Conservation (phyloP, 2,888 invertebrate species). For the Clepsis dumicolana region DNA sequence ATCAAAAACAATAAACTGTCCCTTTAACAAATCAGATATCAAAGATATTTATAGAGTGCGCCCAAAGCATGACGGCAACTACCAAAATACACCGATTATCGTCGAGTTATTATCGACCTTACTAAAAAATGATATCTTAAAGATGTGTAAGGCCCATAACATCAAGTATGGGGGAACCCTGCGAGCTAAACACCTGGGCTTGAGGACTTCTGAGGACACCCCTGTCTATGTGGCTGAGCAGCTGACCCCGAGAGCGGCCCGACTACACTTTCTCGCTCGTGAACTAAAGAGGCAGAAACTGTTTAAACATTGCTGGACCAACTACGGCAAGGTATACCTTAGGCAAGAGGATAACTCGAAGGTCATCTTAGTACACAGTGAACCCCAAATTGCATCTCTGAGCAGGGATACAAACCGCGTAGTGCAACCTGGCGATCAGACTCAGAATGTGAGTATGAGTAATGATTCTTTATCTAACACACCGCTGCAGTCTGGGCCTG, state of each 20-base stretch:
- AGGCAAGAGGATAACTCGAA: not conserved
- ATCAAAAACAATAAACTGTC: slow-evolving; percentile 2
- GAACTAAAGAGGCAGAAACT: slow-evolving; percentile 18
- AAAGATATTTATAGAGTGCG: not conserved
- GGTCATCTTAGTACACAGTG: not conserved
- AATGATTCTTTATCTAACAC: too few relatives aligned
- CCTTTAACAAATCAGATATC: not conserved
- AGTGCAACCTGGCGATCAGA: too few relatives aligned
- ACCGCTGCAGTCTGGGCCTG: too few relatives aligned
- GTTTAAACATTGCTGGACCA: not conserved
- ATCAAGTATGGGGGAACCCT: not conserved
- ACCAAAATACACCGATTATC: not conserved
- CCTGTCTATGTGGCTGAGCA: slow-evolving; percentile 44
- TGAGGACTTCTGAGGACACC: slow-evolving; percentile 27
- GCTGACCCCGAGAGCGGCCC: slow-evolving; percentile 37
- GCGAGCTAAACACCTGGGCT: slow-evolving; percentile 6
- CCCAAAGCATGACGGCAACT: not conserved
- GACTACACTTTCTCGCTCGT: slow-evolving; percentile 42
- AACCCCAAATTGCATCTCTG: not conserved
- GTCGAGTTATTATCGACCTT: slow-evolving; percentile 14
- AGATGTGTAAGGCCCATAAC: slow-evolving; percentile 8
- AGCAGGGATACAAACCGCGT: too few relatives aligned
- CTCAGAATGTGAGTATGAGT: too few relatives aligned
- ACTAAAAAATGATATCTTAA: not conserved
- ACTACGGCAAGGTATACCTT: not conserved